Evolutionary conservation across 2,888 invertebrate genomes (phyloP).

Genomic region (Ophion obscuratus): DNA sequence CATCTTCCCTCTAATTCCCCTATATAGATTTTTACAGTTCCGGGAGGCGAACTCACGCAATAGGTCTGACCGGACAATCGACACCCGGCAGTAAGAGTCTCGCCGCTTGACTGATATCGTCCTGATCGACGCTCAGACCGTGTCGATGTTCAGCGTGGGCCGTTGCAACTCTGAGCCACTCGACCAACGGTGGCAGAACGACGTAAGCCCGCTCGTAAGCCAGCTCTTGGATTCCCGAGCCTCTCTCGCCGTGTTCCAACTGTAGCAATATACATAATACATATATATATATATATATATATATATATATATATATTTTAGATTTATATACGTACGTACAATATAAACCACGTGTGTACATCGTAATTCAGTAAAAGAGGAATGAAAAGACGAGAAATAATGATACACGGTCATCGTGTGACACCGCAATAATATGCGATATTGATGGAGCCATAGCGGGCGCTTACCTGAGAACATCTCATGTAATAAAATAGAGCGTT

Average conservation of each 20-base stretch:
- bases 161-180: slow-evolving; percentile 94
- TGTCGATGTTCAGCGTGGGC: slow-evolving; percentile 93
- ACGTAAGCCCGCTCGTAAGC: slow-evolving; percentile 95
- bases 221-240: slow-evolving; percentile 88
- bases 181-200: slow-evolving; percentile 94
- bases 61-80: slow-evolving; percentile 93
- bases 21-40: not conserved
- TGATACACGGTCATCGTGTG: not conserved
- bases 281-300: not conserved
- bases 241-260: slow-evolving; percentile 88
- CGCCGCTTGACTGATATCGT: slow-evolving; percentile 95
- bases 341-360: not conserved
- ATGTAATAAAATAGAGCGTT: slow-evolving; percentile 95
- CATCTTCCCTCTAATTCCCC: no score
- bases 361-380: not conserved
- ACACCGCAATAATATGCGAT: not conserved
- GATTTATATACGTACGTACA: not conserved
- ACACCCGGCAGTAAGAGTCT: slow-evolving; percentile 93
- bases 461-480: slow-evolving; percentile 92
- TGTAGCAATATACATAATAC: slow-evolving; percentile 75
- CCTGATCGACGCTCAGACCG: slow-evolving; percentile 91
- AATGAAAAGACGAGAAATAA: slow-evolving; percentile 10
- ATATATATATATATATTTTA: not conserved
- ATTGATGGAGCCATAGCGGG: slow-evolving; percentile 1
- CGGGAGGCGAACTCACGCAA: slow-evolving; percentile 85